Evolutionary conservation across 2,888 invertebrate species (phyloP).

Genomic region (Patella caerulea): DNA sequence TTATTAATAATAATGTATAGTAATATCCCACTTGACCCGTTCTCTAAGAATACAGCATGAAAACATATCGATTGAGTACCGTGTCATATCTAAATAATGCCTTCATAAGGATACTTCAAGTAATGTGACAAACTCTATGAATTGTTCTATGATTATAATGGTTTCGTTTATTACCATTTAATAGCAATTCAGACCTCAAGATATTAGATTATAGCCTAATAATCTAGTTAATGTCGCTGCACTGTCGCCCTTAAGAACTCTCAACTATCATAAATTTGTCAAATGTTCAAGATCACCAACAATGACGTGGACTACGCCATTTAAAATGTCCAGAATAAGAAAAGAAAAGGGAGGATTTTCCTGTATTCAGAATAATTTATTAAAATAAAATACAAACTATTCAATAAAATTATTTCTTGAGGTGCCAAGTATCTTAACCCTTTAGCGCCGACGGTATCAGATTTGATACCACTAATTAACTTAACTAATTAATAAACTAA

Average conservation of each 20-base stretch:
- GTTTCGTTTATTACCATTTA: slow-evolving; percentile 4
- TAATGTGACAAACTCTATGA: neutral
- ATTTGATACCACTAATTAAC: no score
- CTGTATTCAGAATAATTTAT: no score
- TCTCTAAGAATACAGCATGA: neutral
- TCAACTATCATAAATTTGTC: slow-evolving; percentile 3
- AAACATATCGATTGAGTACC: neutral
- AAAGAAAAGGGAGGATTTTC: no score
- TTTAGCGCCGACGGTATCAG: no score
- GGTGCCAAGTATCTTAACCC: no score
- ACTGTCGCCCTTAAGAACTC: slow-evolving; percentile 10
- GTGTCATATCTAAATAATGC: neutral
- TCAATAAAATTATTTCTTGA: no score
- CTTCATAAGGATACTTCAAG: neutral
- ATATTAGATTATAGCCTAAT: neutral
- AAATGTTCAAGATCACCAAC: neutral
- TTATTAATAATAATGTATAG: slow-evolving; percentile 10
- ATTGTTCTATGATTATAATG: neutral
- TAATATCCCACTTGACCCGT: slow-evolving; percentile 2
- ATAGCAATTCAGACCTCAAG: neutral
- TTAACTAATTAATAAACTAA: no score
- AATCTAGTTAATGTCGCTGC: neutral
- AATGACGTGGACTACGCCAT: no score
- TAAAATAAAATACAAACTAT: no score
- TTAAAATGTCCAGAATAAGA: no score